Evolutionary conservation across 2,888 invertebrate genomes (phyloP).

Genomic region (Napeogenes sylphis): DNA sequence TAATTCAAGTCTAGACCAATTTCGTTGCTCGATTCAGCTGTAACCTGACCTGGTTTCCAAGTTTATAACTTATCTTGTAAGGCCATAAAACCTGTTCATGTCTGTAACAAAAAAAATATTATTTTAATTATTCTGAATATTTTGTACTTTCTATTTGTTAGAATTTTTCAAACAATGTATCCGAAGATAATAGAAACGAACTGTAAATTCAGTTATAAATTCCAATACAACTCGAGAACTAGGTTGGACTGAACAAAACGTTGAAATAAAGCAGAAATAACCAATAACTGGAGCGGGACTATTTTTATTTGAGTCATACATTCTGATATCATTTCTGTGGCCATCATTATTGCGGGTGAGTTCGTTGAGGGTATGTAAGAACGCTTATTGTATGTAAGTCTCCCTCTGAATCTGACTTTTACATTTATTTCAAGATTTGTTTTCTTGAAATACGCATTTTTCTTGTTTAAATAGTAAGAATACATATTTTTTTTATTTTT

Average conservation of each 20-base stretch:
- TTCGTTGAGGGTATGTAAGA: conserved; percentile 5
- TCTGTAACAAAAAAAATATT: background rate
- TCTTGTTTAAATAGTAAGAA: too few relatives aligned
- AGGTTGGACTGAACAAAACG: conserved; percentile 23
- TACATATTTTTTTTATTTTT: too few relatives aligned
- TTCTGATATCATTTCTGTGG: conserved; percentile 17
- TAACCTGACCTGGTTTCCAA: background rate
- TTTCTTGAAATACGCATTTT: too few relatives aligned
- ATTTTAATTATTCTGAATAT: background rate
- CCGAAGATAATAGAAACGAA: conserved; percentile 8
- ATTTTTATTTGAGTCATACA: conserved; percentile 26
- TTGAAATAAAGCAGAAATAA: conserved; percentile 21
- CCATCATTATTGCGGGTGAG: conserved; percentile 7
- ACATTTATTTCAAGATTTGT: too few relatives aligned
- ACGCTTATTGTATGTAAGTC: background rate
- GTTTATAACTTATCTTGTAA: background rate
- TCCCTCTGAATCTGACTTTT: too few relatives aligned
- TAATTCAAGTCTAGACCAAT: background rate
- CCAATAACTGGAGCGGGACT: conserved; percentile 14
- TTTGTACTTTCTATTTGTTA: background rate
- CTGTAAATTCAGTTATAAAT: conserved; percentile 23
- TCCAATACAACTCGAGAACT: conserved; percentile 19
- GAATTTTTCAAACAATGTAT: background rate
- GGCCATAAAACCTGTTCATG: background rate
- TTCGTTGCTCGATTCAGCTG: background rate